Base-by-base conservation (phyloP, 2,797 vertebrate genomes). In the Sebastolobus altivelis region DNA sequence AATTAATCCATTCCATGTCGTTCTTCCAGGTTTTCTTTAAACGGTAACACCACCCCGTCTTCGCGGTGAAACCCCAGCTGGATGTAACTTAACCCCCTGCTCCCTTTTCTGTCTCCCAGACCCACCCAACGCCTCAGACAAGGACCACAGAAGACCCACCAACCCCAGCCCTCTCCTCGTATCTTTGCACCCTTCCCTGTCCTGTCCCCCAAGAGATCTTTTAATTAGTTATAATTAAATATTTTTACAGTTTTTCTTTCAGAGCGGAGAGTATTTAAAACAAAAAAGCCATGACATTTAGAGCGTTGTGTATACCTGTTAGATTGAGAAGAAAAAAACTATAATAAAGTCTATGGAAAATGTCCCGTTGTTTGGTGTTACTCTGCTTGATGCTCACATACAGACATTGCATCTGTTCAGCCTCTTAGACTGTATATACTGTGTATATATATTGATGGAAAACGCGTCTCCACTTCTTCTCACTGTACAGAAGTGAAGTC, bases 211-310 rank as follows among this genome's bases (percentile, higher is more conserved):
- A 72, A 93, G 91, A 96, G 95, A 95, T 93, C 92, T 95, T 94
- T 95, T 94, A 94, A 94, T 94, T 94, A 95, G 95, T 93, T 95
- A 87, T 94, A 92, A 95, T 94, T 94, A 92, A 95, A 95, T 96
- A 95, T 96, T 96, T 96, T 96, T 96, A 96, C 95, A 96, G 90
- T 95, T 95, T 95, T 95, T 93, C 92, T 95, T 96, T 94, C 89
- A 95, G 93, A 95, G 89, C 73, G 87, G 93, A 95, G 93, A 96
- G 94, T 96, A 96, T 96, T 96, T 96, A 96, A 96, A 91, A 94
- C 88, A 94, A 89, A 91, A 92, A 94, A 95, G 93, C 93, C 95
- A 95, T 94, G 94, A 85, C 92, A 91, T 94, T 89, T 94, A 95
- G 92, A 92, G 85, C 87, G 86, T 93, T 94, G 94, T 95, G 91